Base-by-base conservation (phyloP, 2,888 invertebrate genomes). In the Suillia variegata region DNA sequence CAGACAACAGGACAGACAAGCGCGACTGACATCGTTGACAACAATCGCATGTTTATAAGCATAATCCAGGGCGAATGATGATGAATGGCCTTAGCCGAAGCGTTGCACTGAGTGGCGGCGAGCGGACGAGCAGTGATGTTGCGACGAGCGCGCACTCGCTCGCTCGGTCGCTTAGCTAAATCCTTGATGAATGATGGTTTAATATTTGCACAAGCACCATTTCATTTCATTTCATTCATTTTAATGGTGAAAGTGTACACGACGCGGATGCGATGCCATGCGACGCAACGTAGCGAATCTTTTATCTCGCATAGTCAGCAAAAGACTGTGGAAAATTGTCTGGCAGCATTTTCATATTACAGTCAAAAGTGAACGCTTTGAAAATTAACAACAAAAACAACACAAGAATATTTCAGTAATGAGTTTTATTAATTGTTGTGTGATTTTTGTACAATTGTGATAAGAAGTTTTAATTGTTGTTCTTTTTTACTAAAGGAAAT, bases 31-130 rank as follows among this genome's bases (percentile, higher is more conserved):
- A 69, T 66, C 68, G 71, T 70, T 72, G 73, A 74, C 76, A 75
- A 73, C 73, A 76, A 74, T 76, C 76, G 73, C 74, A 73, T 75
- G 76, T 75, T 76, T 71, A 75, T 75, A 71, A 73, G 70, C 76
- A 73, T 76, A 75, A 75, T 75, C 75, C 75, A 68, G 68, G 74
- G 73, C 74, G 74, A 75, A 74, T 75, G 76, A 75, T 75, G 75
- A 75, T 75, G 75, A 74, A 75, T 75, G 74, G 69, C 53, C 49
- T 24, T n/a, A n/a, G n/a, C n/a, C 47, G 38, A 31, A 12, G 50
- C 65, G 63, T 63, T n/a, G n/a, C n/a, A n/a, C n/a, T n/a, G 54
- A 52, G 56, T 60, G 26, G 17, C 21, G 42, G 12, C 34, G 48
- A 10, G 22, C 26, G 20, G 15, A 45, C 56, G 38, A n/a, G 10